These are phyloP conservation scores for Urocyon cinereoargenteus DNA, from an alignment of 2,797 vertebrate species.

Conservation along the genomic window DNA sequence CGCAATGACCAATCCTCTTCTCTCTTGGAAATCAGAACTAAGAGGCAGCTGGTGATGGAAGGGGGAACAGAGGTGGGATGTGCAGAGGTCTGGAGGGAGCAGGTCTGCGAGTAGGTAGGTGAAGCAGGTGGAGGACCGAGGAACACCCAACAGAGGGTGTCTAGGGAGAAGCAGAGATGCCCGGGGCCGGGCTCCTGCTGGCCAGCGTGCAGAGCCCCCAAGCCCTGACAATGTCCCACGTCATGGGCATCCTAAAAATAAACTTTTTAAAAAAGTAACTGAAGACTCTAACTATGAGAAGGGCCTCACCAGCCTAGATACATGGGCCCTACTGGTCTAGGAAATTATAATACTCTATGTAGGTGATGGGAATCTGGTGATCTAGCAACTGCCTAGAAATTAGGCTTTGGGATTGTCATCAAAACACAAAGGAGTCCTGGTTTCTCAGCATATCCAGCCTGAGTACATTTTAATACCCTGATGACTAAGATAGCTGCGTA, in stretches of 20 bases:
- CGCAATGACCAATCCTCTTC: too few species aligned
- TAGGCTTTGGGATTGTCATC: neutral
- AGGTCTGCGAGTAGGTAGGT: neutral
- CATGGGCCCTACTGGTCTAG: neutral
- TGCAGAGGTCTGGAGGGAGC: neutral
- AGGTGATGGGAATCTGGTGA: neutral
- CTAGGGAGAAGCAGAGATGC: neutral
- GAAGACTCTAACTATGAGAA: neutral
- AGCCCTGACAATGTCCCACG: fast-evolving
- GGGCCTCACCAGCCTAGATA: neutral
- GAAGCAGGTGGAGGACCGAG: too few species aligned
- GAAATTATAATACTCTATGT: neutral
- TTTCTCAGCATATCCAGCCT: neutral
- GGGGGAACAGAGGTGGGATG: neutral
- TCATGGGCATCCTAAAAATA: neutral
- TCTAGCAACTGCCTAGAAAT: neutral
- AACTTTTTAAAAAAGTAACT: neutral
- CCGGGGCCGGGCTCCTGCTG: fast-evolving
- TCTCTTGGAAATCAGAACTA: neutral
- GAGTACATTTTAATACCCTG: neutral
- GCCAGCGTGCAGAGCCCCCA: too few species aligned
- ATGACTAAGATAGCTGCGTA: neutral
- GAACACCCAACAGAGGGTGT: too few species aligned
- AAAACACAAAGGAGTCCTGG: neutral
- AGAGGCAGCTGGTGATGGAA: neutral